These are phyloP conservation scores for Drosophila formosana DNA, from an alignment of 2,888 invertebrate species.

Conservation along the genomic window DNA sequence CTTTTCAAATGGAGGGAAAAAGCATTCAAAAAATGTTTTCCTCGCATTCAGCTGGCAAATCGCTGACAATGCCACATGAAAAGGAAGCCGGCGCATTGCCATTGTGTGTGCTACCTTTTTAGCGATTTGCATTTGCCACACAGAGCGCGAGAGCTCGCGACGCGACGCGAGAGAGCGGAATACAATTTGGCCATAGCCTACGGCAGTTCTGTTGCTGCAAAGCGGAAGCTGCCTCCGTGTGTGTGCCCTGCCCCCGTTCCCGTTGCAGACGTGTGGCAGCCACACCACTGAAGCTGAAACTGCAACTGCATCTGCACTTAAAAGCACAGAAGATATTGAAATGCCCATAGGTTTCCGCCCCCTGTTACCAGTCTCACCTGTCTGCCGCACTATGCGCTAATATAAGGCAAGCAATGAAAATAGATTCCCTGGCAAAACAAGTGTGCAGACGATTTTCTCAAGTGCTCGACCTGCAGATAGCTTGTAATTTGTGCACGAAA, in stretches of 20 bases:
- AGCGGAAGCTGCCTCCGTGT: slow-evolving; percentile 15
- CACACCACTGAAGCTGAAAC: slow-evolving; percentile 11
- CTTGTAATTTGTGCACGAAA: neutral
- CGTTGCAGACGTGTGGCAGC: too few species aligned
- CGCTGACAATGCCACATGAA: slow-evolving; percentile 77
- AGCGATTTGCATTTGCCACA: slow-evolving; percentile 73
- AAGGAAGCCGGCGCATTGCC: slow-evolving; percentile 57
- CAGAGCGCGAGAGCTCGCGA: neutral
- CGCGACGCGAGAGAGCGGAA: slow-evolving; percentile 74
- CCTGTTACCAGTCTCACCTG: neutral
- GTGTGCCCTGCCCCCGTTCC: neutral
- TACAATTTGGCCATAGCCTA: slow-evolving; percentile 74
- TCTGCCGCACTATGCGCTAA: slow-evolving; percentile 70
- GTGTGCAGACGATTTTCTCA: neutral
- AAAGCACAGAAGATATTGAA: slow-evolving; percentile 75
- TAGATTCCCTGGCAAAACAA: slow-evolving; percentile 59
- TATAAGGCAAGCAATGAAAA: slow-evolving; percentile 75
- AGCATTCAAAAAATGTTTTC: slow-evolving; percentile 71
- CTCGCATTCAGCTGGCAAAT: slow-evolving; percentile 76
- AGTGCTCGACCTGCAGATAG: slow-evolving; percentile 1
- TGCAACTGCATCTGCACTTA: slow-evolving; percentile 52
- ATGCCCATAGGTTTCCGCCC: slow-evolving; percentile 61
- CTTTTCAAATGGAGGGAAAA: slow-evolving; percentile 38
- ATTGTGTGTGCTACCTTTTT: slow-evolving; percentile 75
- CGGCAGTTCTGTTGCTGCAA: slow-evolving; percentile 30